Base-by-base conservation (phyloP, 2,888 invertebrate genomes). In the Aethes cnicana region DNA sequence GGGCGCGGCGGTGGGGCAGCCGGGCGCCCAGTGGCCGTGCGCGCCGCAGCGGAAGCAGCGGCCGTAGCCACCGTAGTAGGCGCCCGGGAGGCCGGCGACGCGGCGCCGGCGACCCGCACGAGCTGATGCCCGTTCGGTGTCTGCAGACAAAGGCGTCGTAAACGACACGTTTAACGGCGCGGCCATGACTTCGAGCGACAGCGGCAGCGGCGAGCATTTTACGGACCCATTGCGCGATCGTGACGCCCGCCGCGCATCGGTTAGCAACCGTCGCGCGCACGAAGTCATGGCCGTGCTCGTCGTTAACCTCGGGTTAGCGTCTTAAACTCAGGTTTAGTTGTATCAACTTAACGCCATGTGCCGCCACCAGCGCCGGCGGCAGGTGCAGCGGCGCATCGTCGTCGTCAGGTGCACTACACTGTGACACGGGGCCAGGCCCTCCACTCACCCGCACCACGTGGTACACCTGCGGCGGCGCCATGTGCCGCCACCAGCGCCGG, bases 41-140 rank as follows among this genome's bases (percentile, higher is more conserved):
- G 78, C 75, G 47, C 91, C 91, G 75, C 93, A 93, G 26, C 63
- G 70, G 77, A 68, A 92, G 74, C 93, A 93, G 52, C 82, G 74
- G 8, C 92, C 92, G 79, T 92, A 92, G 57, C 92, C 92, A 56
- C 92, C 92, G 79, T 89, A 92, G 75, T 90, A 91, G 20, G 80
- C 68, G 32, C 78, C 85, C 3, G 77, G 73, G 11, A 67, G 28
- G 2, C 88, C 87, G 47, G 72, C 65, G 63, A 84, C 74, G 55
- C 6, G 8, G 36, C 52, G 23, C 33, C 50, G 50, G 7, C 47
- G 9, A 58, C 42, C 23, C 56, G 50, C 16, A 62, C 50, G 35
- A 57, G 53, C 18, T 56, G 58, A 3, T 47, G 21, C 8, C 55
- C 61, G 55, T 54, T 52, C 58, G 58, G 55, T 14, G 11, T 18